A percentile compares a stretch with the other conserved stretches of the same genome.
Conservation (phyloP, 1,140 invertebrate species). For the Arctopsyche grandis region DNA sequence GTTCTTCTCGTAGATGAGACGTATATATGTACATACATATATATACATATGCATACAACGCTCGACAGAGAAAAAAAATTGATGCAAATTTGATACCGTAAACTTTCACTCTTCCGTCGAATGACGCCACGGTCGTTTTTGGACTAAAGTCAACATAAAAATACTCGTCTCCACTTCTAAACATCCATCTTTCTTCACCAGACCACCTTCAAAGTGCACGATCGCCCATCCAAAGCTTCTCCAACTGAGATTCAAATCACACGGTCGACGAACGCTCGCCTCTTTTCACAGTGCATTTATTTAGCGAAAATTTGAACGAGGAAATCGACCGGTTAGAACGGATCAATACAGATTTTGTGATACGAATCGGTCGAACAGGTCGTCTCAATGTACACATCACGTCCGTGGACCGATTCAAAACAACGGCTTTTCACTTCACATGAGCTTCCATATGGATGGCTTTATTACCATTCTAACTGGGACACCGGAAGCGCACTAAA, state of each 20-base stretch:
- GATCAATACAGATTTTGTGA: background rate
- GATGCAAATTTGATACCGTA: conserved; percentile 41
- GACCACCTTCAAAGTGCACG: background rate
- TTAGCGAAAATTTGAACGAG: background rate
- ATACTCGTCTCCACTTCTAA: background rate
- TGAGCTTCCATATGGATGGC: too few relatives aligned
- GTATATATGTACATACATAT: background rate
- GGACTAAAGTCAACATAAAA: conserved; percentile 19
- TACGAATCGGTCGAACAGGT: background rate
- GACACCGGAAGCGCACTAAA: too few relatives aligned
- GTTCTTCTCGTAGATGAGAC: too few relatives aligned
- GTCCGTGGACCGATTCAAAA: too few relatives aligned
- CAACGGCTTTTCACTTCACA: too few relatives aligned
- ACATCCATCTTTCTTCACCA: background rate
- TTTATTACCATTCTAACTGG: too few relatives aligned
- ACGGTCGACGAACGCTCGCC: too few relatives aligned
- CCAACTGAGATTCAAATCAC: too few relatives aligned
- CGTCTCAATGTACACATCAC: too few relatives aligned
- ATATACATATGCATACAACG: conserved; percentile 2
- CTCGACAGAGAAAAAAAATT: conserved; percentile 29
- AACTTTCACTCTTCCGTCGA: conserved; percentile 39
- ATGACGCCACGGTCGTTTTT: conserved; percentile 35
- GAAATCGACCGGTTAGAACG: background rate
- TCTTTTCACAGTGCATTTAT: too few relatives aligned
- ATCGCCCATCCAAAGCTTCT: background rate